Percentiles rank a stretch among this genome's conserved stretches.
phyloP scores from a whole-genome alignment of 2,888 invertebrate species.

The Exephanes ischioxanthus region DNA sequence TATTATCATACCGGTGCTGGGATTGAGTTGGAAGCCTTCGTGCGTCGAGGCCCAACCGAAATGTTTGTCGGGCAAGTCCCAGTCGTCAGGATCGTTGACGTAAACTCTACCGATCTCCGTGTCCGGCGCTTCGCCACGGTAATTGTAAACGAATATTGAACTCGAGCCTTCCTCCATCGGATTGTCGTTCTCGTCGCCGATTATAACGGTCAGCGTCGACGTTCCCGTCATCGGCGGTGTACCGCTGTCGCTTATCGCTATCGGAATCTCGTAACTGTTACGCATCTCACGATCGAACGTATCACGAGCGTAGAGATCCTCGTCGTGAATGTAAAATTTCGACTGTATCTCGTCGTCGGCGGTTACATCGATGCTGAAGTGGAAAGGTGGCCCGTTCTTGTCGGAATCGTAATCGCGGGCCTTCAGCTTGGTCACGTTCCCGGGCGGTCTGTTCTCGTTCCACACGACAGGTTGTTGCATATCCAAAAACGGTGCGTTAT shows the following conservation, averaged over 20 bases:
- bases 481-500: conserved; percentile 95
- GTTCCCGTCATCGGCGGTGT: conserved; percentile 90
- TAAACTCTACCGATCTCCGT: conserved; percentile 96
- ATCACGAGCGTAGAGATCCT: conserved; percentile 90
- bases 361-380: conserved; percentile 88
- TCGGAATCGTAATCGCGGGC: conserved; percentile 94
- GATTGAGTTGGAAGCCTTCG: conserved; percentile 91
- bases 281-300: conserved; percentile 94
- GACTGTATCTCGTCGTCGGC: conserved; percentile 89
- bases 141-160: conserved; percentile 97
- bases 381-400: conserved; percentile 95
- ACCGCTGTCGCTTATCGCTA: conserved; percentile 95
- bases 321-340: conserved; percentile 90
- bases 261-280: conserved; percentile 95
- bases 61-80: conserved; percentile 97
- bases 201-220: conserved; percentile 94
- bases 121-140: conserved; percentile 93
- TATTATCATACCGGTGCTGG: conserved; percentile 94
- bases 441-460: conserved; percentile 92
- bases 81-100: conserved; percentile 98
- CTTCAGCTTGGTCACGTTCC: conserved; percentile 88
- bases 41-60: conserved; percentile 91
- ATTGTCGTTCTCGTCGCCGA: conserved; percentile 98
- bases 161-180: conserved; percentile 95
- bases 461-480: conserved; percentile 94